Conservation (phyloP, 1,140 invertebrate species). For the Orchestia grillus region DNA sequence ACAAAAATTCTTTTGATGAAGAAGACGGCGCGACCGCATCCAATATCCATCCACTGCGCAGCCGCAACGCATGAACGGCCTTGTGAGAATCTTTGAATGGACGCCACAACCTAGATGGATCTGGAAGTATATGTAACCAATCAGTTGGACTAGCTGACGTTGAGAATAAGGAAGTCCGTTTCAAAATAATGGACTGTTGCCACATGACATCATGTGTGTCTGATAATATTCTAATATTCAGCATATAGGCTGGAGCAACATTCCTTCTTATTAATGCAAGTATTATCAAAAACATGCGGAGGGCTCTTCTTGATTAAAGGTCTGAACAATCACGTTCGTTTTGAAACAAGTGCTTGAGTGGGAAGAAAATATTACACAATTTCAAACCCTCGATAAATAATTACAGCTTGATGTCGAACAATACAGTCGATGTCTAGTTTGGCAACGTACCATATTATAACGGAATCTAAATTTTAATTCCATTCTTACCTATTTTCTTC, state of each 20-base stretch:
- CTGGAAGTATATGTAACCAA: background rate
- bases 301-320: background rate
- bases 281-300: background rate
- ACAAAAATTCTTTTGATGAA: background rate
- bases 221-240: background rate
- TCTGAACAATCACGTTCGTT: no score
- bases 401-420: no score
- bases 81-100: background rate
- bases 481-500: no score
- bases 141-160: background rate
- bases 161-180: no score
- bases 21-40: background rate
- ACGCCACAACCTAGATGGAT: background rate
- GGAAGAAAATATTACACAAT: no score
- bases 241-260: background rate
- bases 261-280: background rate
- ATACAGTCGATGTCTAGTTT: no score
- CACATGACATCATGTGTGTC: background rate
- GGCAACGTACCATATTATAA: no score
- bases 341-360: no score
- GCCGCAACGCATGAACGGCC: background rate
- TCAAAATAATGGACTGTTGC: background rate
- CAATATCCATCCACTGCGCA: background rate
- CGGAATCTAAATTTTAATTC: no score
- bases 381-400: no score